Base-by-base conservation (phyloP, 2,113 vertebrate species). In the Cavia porcellus region DNA sequence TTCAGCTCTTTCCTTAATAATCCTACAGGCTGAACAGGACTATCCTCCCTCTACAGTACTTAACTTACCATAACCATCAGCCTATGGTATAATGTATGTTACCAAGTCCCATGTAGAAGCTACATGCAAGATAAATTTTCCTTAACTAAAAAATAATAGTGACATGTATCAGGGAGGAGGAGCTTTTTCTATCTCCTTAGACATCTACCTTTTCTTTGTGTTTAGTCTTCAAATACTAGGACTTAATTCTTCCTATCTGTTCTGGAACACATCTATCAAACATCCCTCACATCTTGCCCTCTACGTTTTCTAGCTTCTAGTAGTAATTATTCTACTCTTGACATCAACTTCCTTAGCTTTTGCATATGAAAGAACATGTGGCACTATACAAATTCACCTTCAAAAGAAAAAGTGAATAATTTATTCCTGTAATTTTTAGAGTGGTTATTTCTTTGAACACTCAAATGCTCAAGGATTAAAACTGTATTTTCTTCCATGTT, bases 1-100 rank as follows among this genome's bases (percentile, higher is more conserved):
- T 79, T 95, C 66, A 32, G 52, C 28, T 68, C 11, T 92, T 85
- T 93, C 57, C 25, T 96, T 77, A 50, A 52, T 32, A 75, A 32
- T 47, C 28, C 30, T n/a, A 59, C 6, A 89, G 61, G n/a, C 68
- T 47, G 61, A 59, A 89, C 0, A 87, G 45, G 19, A 61, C 24
- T 68, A 19, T 68, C 75, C 10, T 83, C 32, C 75, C 10, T 83
- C 32, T 68, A 17, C 1, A 5, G 4, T 28, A 42, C 52, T 86
- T 45, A 75, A 45, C 57, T 57, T 7, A 52, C 22, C 17, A 84
- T 42, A 94, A 3, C 83, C 30, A 64, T 66, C 66, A 86, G 59
- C 47, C 66, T 89, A 75, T 20, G 10, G 38, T 74, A 42, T 28
- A 30, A 85, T 1, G 38, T 20, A 62, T 10, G 25, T 88, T 62